These are phyloP conservation scores for Dinocampus coccinellae DNA, from an alignment of 2,888 invertebrate species.

Conservation along the genomic window DNA sequence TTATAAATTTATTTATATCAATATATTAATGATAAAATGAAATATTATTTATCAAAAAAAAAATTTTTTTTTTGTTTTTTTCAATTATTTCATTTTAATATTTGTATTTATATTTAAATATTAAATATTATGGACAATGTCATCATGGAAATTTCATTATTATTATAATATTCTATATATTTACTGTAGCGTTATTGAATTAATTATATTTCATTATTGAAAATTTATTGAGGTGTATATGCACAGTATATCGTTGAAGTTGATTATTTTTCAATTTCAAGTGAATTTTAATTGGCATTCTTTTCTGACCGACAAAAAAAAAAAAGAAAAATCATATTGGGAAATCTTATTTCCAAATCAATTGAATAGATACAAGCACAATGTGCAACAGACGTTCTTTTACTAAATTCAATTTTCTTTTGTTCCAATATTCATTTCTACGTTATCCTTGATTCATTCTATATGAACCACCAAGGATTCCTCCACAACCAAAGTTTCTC, in stretches of 20 bases:
- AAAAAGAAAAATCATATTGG: neutral
- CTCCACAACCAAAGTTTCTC: conserved; percentile 32
- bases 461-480: neutral
- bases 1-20: neutral
- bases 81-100: too few species aligned
- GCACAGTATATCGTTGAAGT: too few species aligned
- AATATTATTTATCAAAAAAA: too few species aligned
- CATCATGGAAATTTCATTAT: too few species aligned
- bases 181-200: neutral
- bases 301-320: too few species aligned
- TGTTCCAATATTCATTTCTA: neutral
- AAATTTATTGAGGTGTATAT: neutral
- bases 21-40: too few species aligned
- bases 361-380: neutral
- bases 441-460: neutral
- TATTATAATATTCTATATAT: neutral
- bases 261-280: neutral
- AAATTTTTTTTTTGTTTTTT: too few species aligned
- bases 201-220: neutral
- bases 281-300: neutral
- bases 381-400: neutral
- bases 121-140: too few species aligned
- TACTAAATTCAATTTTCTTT: neutral
- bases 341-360: neutral
- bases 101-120: too few species aligned